Conservation (phyloP, 2,797 vertebrate genomes). For the Craterocephalus amniculus region DNA sequence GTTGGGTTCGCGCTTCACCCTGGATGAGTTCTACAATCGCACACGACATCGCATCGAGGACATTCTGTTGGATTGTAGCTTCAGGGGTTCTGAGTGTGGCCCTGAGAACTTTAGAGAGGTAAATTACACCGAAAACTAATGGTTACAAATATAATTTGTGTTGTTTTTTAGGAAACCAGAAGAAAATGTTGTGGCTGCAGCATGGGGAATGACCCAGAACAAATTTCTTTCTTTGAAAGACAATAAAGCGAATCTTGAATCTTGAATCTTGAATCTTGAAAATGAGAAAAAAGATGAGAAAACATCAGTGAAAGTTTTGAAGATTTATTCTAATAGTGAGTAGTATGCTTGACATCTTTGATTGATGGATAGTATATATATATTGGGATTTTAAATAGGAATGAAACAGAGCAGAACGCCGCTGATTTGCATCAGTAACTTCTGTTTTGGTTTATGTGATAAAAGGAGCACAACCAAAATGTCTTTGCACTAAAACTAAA, state of each 20-base stretch:
- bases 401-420: neutral
- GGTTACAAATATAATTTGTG: neutral
- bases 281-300: no score
- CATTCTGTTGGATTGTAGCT: constrained; percentile 93
- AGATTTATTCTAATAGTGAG: constrained; percentile 2
- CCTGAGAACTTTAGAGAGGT: constrained; percentile 90
- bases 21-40: constrained; percentile 90
- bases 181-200: no score
- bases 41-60: constrained; percentile 93
- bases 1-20: constrained; percentile 79
- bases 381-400: constrained; percentile 10
- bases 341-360: constrained; percentile 22
- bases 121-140: constrained; percentile 13
- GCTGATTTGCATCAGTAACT: constrained; percentile 1
- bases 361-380: constrained; percentile 16
- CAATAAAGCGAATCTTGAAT: no score
- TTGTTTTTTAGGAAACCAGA: constrained; percentile 25
- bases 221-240: no score
- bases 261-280: no score
- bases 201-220: no score
- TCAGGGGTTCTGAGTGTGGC: constrained; percentile 87
- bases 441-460: constrained; percentile 13
- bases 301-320: constrained; percentile 6
- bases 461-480: constrained; percentile 14
- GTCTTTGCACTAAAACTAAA: neutral